A percentile compares a stretch with the other conserved stretches of the same genome.
Conservation (phyloP, 2,113 vertebrate genomes). For the Hydrochoerus hydrochaeris region DNA sequence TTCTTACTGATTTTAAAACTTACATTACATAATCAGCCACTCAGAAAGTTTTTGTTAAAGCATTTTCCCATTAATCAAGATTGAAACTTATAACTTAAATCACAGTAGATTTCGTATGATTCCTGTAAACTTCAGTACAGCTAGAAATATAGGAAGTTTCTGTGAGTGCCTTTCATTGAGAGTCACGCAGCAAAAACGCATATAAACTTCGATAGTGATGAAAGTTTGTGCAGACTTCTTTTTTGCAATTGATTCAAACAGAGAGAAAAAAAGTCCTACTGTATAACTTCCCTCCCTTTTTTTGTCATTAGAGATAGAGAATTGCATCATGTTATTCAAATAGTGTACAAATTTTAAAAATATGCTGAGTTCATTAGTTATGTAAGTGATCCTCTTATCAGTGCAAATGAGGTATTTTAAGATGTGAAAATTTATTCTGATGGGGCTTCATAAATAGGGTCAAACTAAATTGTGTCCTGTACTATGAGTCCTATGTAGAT, state of each 20-base stretch:
- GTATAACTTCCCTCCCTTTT: not conserved
- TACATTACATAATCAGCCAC: not conserved
- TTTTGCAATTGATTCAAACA: not conserved
- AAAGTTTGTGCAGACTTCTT: not conserved
- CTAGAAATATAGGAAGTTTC: not conserved
- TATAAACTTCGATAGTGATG: not conserved
- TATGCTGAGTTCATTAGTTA: not conserved
- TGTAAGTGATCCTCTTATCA: not conserved
- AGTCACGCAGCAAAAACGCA: not conserved
- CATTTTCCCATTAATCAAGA: not conserved
- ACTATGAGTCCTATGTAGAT: not conserved
- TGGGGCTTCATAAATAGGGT: not conserved
- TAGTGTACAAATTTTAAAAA: not conserved
- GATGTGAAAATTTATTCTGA: not conserved
- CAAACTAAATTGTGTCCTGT: not conserved
- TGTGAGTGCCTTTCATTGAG: not conserved
- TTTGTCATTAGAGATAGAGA: not conserved
- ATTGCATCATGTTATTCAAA: not conserved
- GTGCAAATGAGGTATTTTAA: not conserved
- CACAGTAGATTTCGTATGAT: not conserved
- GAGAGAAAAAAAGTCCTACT: not conserved
- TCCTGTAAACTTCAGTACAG: not conserved
- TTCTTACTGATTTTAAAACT: conserved; percentile 54
- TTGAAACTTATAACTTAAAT: not conserved
- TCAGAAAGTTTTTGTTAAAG: not conserved